Base-by-base conservation (phyloP, 2,797 vertebrate genomes). In the Oophaga sylvatica region DNA sequence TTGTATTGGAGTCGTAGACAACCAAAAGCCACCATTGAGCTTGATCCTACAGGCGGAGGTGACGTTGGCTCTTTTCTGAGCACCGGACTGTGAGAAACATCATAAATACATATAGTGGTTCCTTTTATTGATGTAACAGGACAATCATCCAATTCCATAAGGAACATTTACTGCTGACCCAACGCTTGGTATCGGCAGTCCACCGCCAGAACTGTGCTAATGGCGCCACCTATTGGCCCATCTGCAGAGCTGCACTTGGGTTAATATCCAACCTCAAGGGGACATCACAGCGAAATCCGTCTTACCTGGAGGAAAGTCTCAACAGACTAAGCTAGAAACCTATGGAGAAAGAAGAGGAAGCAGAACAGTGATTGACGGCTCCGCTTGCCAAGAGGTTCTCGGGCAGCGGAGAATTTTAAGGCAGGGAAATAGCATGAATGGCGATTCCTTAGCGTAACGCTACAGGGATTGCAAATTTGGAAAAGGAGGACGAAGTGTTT, bases 231-330 rank as follows among this genome's bases (percentile, higher is more conserved):
- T 88, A 56, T 59, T 81, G 87, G 35, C 70, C 20, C 48, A 16
- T 59, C 20, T n/a, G 20, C 48, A 59, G 79, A 76, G 85, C 57
- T 56, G 76, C 82, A 75, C 20, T 29, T 29, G 41, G 59, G 76
- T 71, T 35, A 80, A 77, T 68, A 19, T 19, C 31, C 35, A 53
- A 56, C 41, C 63, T 53, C 26, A 41, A 59, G 68, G 68, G 31
- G 35, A 60, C 71, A 67, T 60, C 73, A 35, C 19, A 75, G 19
- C n/a, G 56, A 73, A 73, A 62, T 65, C 41, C 41, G 8, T 31
- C 81, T 84, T 88, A 88, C 82, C 87, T 88, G 81, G 13, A 78
- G n/a, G 53, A 71, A 57, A 35, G 29, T 62, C 20, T 26, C 59
- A 77, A 83, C 10, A 76, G 45, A 65, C 71, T 83, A 87, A 82